Evolutionary conservation across 2,113 vertebrate genomes (phyloP).

Genomic region (Oophaga pumilio): DNA sequence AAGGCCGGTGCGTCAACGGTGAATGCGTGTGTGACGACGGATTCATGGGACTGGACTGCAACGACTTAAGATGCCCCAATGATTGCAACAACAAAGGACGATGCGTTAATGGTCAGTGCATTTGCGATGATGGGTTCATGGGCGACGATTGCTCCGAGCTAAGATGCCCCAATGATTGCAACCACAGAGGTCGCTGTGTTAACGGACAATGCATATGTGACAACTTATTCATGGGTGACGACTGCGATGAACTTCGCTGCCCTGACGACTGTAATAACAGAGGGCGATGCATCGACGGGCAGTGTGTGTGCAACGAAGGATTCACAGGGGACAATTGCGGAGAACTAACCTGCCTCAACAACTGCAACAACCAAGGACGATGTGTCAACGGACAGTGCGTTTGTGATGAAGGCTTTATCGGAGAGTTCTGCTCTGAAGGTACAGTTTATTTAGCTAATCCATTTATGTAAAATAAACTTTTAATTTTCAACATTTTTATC

Average conservation of each 20-base stretch:
- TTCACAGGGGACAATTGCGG: constrained; percentile 89
- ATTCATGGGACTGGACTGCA: constrained; percentile 82
- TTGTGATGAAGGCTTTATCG: constrained; percentile 83
- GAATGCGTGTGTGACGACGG: constrained; percentile 82
- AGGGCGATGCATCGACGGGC: constrained; percentile 25
- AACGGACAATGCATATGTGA: constrained; percentile 82
- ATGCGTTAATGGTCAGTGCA: constrained; percentile 81
- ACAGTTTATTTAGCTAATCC: background rate
- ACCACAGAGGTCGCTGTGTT: constrained; percentile 77
- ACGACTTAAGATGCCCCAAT: constrained; percentile 78
- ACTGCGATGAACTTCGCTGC: constrained; percentile 22
- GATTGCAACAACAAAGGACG: constrained; percentile 80
- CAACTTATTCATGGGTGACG: constrained; percentile 77
- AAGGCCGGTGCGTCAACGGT: constrained; percentile 82
- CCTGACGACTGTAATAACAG: constrained; percentile 29
- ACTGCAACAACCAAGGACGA: constrained; percentile 36
- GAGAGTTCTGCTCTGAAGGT: constrained; percentile 79
- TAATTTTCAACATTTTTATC: background rate
- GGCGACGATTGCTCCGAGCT: constrained; percentile 77
- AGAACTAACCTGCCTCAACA: constrained; percentile 26
- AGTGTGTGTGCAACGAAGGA: constrained; percentile 70
- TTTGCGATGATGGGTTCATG: constrained; percentile 81
- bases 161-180: constrained; percentile 80
- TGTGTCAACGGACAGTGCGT: constrained; percentile 43
- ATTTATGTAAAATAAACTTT: background rate